phyloP scores from a whole-genome alignment of 2,113 vertebrate species.

The Sterrhoptilus dennistouni region DNA sequence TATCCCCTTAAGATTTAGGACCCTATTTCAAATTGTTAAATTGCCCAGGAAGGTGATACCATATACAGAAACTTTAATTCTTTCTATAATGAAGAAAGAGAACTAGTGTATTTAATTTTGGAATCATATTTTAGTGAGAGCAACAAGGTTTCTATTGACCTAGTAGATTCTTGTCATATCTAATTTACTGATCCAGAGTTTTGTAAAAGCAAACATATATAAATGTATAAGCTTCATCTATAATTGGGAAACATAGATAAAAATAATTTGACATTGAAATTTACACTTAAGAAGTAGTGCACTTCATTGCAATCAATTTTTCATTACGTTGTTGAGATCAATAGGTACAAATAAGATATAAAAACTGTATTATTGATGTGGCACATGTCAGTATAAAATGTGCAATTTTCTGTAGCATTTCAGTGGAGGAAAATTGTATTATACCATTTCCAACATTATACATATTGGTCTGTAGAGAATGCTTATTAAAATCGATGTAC shows the following conservation, averaged over 20 bases:
- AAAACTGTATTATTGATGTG: slow-evolving; percentile 83
- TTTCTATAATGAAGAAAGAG: slow-evolving; percentile 70
- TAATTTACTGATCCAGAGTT: slow-evolving; percentile 73
- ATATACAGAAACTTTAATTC: slow-evolving; percentile 65
- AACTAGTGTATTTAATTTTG: slow-evolving; percentile 75
- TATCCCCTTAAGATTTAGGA: slow-evolving; percentile 63
- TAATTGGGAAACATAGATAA: slow-evolving; percentile 81
- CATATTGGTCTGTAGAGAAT: slow-evolving; percentile 74
- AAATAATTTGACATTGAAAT: slow-evolving; percentile 85
- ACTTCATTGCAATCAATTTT: slow-evolving; percentile 80
- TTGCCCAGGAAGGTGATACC: slow-evolving; percentile 54
- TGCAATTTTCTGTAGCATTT: slow-evolving; percentile 74
- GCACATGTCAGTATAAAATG: slow-evolving; percentile 77
- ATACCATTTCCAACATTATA: slow-evolving; percentile 75
- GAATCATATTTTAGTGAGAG: slow-evolving; percentile 74
- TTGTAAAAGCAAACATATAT: slow-evolving; percentile 75
- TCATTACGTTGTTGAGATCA: slow-evolving; percentile 80
- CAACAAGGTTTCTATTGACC: slow-evolving; percentile 76
- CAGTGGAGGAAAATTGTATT: slow-evolving; percentile 75
- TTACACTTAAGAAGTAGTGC: slow-evolving; percentile 78
- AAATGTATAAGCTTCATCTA: slow-evolving; percentile 75
- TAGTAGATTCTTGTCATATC: slow-evolving; percentile 69
- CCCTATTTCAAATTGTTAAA: slow-evolving; percentile 65
- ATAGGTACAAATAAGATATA: slow-evolving; percentile 85
- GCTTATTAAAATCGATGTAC: slow-evolving; percentile 81